phyloP scores from a whole-genome alignment of 2,888 invertebrate genomes.

The Cryptocephalus primarius region DNA sequence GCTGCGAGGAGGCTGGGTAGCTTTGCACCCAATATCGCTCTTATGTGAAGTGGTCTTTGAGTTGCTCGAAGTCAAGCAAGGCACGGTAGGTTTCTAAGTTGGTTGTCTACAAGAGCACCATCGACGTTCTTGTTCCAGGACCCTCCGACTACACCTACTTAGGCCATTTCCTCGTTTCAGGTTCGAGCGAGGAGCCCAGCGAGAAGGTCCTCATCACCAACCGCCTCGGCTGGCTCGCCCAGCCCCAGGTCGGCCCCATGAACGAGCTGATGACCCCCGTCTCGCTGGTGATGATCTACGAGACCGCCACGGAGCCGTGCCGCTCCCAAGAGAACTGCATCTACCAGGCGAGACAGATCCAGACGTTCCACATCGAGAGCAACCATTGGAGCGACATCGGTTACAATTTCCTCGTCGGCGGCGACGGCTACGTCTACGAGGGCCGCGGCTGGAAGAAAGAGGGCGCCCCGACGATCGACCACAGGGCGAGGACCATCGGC shows the following conservation, averaged over 20 bases:
- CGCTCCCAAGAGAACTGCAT: slow-evolving; percentile 27
- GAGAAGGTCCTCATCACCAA: slow-evolving; percentile 11
- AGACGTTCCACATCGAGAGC: slow-evolving; percentile 59
- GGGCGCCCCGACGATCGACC: slow-evolving; percentile 53
- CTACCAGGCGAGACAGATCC: slow-evolving; percentile 39
- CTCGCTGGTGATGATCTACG: slow-evolving; percentile 48
- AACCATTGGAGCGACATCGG: slow-evolving; percentile 55
- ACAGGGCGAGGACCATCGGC: slow-evolving; percentile 55
- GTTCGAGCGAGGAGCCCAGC: no score
- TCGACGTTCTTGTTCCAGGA: no score
- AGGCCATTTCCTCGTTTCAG: no score
- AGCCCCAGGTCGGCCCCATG: slow-evolving; percentile 37
- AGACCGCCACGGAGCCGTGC: slow-evolving; percentile 55
- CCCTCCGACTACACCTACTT: no score
- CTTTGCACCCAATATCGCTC: no score
- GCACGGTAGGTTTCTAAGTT: no score
- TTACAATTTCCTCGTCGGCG: slow-evolving; percentile 71
- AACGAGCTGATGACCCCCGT: slow-evolving; percentile 38
- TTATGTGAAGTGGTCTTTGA: no score
- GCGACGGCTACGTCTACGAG: slow-evolving; percentile 64
- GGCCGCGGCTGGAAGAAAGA: slow-evolving; percentile 32
- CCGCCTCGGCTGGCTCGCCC: slow-evolving; percentile 48
- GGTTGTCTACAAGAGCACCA: no score
- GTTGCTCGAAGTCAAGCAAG: no score
- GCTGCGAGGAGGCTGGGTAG: no score